phyloP scores from a whole-genome alignment of 2,113 vertebrate species.

The Colaptes auratus region DNA sequence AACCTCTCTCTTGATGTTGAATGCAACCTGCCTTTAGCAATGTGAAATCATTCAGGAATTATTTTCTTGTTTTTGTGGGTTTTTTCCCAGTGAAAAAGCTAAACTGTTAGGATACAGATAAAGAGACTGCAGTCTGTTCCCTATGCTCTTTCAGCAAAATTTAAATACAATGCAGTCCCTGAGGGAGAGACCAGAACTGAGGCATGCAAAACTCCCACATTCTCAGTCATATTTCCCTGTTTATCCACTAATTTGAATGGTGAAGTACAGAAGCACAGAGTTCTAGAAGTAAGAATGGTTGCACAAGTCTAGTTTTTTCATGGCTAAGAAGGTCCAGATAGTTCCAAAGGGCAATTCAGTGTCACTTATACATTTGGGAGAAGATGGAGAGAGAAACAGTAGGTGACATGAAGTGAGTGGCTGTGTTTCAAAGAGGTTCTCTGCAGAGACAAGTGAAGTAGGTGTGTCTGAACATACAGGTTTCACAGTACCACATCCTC shows the following conservation, averaged over 20 bases:
- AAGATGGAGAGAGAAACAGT: not conserved
- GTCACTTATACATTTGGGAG: not conserved
- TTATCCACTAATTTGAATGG: not conserved
- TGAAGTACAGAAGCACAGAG: not conserved
- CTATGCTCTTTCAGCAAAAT: not conserved
- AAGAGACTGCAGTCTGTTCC: not conserved
- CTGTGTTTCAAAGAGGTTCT: not conserved
- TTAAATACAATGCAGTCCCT: not conserved
- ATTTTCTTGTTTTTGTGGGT: not conserved
- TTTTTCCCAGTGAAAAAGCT: not conserved
- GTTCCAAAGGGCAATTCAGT: not conserved
- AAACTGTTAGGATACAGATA: not conserved
- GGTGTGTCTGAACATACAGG: not conserved
- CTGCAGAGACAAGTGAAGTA: not conserved
- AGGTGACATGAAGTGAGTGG: not conserved
- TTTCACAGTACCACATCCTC: not conserved
- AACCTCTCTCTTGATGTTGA: not conserved
- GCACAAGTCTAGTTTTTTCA: not conserved
- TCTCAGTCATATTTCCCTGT: not conserved
- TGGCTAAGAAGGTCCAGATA: not conserved
- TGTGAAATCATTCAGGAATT: not conserved
- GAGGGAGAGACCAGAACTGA: not conserved
- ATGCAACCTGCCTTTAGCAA: not conserved
- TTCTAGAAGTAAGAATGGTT: not conserved
- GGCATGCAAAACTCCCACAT: constrained; percentile 1